Percentiles rank a stretch among this genome's conserved stretches.
These are phyloP conservation scores for Meloidogyne exigua DNA, from an alignment of 1,140 invertebrate genomes.

Conservation along the genomic window DNA sequence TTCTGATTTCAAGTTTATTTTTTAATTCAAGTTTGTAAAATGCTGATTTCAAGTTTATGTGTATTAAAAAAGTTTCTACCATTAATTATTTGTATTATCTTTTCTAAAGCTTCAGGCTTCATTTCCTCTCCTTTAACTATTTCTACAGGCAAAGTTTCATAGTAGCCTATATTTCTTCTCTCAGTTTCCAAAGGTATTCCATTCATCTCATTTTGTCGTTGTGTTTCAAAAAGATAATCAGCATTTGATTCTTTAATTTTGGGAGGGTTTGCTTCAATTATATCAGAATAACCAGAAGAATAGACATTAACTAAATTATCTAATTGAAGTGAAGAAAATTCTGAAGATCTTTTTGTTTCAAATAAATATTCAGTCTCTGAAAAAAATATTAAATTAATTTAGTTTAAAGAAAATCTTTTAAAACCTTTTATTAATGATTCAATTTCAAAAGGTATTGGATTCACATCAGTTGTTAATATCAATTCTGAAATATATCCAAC, in stretches of 20 bases:
- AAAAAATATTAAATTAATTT: no score
- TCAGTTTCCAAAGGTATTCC: neutral
- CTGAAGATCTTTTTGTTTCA: slow-evolving; percentile 20
- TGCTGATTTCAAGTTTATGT: no score
- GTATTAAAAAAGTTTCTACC: neutral
- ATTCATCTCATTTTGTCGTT: slow-evolving; percentile 1
- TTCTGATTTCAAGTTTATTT: no score
- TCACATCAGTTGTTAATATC: neutral
- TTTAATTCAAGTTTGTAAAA: no score
- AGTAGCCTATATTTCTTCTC: neutral
- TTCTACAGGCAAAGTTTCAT: neutral
- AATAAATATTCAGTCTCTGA: slow-evolving; percentile 18
- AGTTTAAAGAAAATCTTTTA: no score
- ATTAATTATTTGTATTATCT: neutral
- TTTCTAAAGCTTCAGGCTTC: slow-evolving; percentile 3
- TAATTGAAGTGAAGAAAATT: neutral
- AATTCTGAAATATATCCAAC: neutral
- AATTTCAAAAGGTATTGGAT: neutral
- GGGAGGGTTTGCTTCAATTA: neutral
- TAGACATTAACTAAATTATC: slow-evolving; percentile 24
- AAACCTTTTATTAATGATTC: no score
- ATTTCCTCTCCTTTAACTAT: slow-evolving; percentile 3
- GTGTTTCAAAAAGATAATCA: slow-evolving; percentile 1
- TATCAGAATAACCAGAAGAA: slow-evolving; percentile 31
- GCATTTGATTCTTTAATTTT: slow-evolving; percentile 3